These are phyloP conservation scores for Drosophila watanabei DNA, from an alignment of 1,140 invertebrate species.

Conservation along the genomic window DNA sequence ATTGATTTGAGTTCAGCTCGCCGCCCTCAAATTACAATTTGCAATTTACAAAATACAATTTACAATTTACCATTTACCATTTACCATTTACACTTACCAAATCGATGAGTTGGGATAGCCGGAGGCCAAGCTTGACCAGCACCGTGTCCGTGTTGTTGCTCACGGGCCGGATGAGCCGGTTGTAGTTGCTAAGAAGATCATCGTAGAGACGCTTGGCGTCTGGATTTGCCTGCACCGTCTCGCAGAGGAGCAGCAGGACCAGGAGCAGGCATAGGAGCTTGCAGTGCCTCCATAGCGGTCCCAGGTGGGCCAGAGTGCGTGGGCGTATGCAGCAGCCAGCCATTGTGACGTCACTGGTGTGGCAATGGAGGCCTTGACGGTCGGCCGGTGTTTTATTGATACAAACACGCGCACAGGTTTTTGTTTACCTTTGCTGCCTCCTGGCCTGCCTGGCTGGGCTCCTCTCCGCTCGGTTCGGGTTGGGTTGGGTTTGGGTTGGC, in stretches of 20 bases:
- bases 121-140: conserved; percentile 95
- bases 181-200: conserved; percentile 98
- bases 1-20: conserved; percentile 43
- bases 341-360: conserved; percentile 70
- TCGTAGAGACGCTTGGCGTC: conserved; percentile 97
- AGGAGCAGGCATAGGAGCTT: conserved; percentile 75
- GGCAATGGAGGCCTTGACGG: conserved; percentile 38
- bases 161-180: conserved; percentile 97
- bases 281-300: conserved; percentile 62
- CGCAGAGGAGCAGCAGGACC: conserved; percentile 71
- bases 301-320: conserved; percentile 48
- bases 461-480: background rate
- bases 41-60: conserved; percentile 13
- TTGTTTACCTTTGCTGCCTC: conserved; percentile 75
- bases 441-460: conserved; percentile 20
- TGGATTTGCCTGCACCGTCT: conserved; percentile 89
- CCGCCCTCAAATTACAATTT: conserved; percentile 11
- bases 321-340: conserved; percentile 56
- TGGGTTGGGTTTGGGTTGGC: background rate
- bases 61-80: conserved; percentile 78
- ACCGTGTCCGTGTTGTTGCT: conserved; percentile 97
- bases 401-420: conserved; percentile 81
- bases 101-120: conserved; percentile 98
- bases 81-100: conserved; percentile 88
- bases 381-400: conserved; percentile 79